Evolutionary conservation across 1,140 invertebrate genomes (phyloP), one percentile per base, ranked within the genome.

Genomic region (Acromyrmex echinatior): DNA sequence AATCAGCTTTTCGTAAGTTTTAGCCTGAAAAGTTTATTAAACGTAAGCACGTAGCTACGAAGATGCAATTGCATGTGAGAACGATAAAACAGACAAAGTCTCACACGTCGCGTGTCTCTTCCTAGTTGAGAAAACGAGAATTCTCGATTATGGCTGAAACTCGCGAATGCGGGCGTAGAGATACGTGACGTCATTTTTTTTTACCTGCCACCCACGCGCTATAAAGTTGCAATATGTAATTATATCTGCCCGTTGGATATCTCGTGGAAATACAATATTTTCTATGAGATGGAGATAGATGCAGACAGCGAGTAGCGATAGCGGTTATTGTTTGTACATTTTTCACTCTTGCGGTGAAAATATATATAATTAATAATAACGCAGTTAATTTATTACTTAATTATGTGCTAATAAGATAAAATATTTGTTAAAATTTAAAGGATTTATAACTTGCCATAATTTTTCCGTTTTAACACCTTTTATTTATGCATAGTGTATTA

Each of bases 181-280:
- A 82, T 73, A 76, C 39, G 39, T 60, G 76, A 86, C 74, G 87
- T 81, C 58, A 79, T 45, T 88, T 76, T 84, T 56, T 87, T 82
- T 73, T 76, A 56, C 28, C 14, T 9, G 39, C 9, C n/a, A 16
- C 63, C 53, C 77, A 88, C 86, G 49, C 77, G 79, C 70, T 81
- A 71, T 58, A 70, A 85, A 65, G 58, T 76, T 51, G 78, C 53
- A 28, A 77, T 70, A 39, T 81, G 86, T 45, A 66, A 87, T 76
- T 71, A 81, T 65, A 68, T 77, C 65, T 88, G 51, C 51, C 51
- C 53, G 73, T 79, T 82, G 63, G 58, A 78, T 35, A 77, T 71
- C 53, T 60, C 71, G 21, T 51, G 39, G 65, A 88, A 74, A 82
- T 51, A 53, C n/a, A 62, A 35, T 82, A 31, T 76, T 63, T 76